A percentile compares a stretch with the other conserved stretches of the same genome.
Conservation (phyloP, 2,113 vertebrate species). For the Callaeas wilsoni region DNA sequence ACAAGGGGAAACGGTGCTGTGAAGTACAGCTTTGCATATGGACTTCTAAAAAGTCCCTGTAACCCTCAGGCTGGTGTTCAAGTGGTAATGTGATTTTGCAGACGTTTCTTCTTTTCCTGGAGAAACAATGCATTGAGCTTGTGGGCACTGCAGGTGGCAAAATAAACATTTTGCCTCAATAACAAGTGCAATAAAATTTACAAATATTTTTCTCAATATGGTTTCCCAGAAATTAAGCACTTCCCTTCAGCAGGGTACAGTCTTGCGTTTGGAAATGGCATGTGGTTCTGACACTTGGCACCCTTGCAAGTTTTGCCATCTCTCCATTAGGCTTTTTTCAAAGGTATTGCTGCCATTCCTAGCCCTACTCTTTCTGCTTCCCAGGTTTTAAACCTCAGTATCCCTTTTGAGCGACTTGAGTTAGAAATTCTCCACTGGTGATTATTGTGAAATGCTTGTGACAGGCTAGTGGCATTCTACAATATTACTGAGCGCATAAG, state of each 20-base stretch:
- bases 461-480: accelerated
- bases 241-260: not conserved
- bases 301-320: not conserved
- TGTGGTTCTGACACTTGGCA: not conserved
- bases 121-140: not conserved
- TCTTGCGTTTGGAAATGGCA: accelerated
- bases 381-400: not conserved
- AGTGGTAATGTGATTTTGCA: not conserved
- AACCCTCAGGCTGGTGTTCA: not conserved
- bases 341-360: not conserved
- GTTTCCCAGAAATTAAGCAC: not conserved
- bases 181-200: not conserved
- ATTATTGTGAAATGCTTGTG: not conserved
- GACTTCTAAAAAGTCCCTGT: not conserved
- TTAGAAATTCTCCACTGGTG: not conserved
- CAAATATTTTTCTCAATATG: not conserved
- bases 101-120: not conserved
- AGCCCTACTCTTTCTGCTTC: not conserved
- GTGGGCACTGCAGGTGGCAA: not conserved
- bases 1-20: accelerated
- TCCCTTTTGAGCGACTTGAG: not conserved
- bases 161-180: not conserved
- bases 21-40: not conserved
- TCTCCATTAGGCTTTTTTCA: not conserved
- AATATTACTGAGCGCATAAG: accelerated